These are phyloP conservation scores for Ammodytes marinus DNA, from an alignment of 2,113 vertebrate genomes.

Conservation along the genomic window DNA sequence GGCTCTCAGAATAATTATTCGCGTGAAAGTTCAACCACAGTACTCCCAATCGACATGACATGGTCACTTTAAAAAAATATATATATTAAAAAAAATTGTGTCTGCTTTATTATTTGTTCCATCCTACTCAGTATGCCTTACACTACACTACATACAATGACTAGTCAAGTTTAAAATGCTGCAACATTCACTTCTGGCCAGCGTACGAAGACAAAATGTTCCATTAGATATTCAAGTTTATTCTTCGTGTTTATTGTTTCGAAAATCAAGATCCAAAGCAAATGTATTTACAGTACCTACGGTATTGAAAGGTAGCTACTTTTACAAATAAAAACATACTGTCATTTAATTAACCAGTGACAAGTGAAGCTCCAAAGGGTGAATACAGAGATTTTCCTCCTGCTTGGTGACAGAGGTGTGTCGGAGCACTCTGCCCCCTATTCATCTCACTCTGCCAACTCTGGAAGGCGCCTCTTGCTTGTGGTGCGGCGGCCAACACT, in stretches of 20 bases:
- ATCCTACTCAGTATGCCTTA: neutral
- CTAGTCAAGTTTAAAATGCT: neutral
- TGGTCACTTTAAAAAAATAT: neutral
- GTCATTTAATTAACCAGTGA: neutral
- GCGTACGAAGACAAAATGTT: neutral
- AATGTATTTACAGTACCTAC: neutral
- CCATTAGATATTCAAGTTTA: neutral
- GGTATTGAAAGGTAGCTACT: neutral
- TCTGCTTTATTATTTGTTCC: neutral
- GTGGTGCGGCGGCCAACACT: slow-evolving; percentile 47
- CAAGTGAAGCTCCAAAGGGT: neutral
- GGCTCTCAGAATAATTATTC: slow-evolving; percentile 32
- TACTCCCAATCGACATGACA: slow-evolving; percentile 18
- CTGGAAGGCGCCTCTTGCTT: slow-evolving; percentile 52
- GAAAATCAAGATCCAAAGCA: neutral
- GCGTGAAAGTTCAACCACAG: slow-evolving; percentile 8
- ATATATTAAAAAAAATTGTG: neutral
- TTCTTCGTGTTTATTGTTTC: neutral
- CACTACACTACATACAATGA: neutral
- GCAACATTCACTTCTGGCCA: neutral
- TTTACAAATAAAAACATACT: neutral
- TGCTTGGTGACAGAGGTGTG: slow-evolving; percentile 15
- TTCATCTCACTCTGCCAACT: slow-evolving; percentile 43
- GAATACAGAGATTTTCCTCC: neutral
- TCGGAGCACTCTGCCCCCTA: slow-evolving; percentile 20